phyloP scores from a whole-genome alignment of 2,888 invertebrate species.

The Encarsia formosa region DNA sequence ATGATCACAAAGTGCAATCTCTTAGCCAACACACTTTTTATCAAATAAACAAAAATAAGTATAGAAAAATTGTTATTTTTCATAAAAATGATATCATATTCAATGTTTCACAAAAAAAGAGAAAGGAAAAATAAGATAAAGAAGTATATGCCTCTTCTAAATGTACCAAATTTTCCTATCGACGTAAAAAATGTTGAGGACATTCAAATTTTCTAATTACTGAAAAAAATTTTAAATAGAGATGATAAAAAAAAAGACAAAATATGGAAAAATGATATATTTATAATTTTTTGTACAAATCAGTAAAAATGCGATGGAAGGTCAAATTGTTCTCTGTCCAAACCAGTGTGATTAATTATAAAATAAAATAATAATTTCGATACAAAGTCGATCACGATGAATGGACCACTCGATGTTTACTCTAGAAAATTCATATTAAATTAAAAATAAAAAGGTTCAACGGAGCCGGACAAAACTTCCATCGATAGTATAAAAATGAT shows the following conservation, averaged over 20 bases:
- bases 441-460: constrained; percentile 11
- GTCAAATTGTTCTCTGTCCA: constrained; percentile 24
- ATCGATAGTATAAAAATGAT: constrained; percentile 9
- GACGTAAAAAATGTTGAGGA: constrained; percentile 41
- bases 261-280: constrained; percentile 2
- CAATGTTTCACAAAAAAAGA: constrained; percentile 22
- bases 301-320: constrained; percentile 11
- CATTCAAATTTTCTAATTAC: constrained; percentile 18
- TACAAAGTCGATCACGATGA: constrained; percentile 23
- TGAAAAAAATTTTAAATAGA: neutral
- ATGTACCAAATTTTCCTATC: constrained; percentile 45
- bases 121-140: constrained; percentile 15
- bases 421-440: constrained; percentile 12
- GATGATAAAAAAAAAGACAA: neutral
- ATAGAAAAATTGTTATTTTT: constrained; percentile 52
- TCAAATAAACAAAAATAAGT: constrained; percentile 43
- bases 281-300: constrained; percentile 19
- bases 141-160: constrained; percentile 43
- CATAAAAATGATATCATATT: constrained; percentile 41
- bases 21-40: constrained; percentile 50
- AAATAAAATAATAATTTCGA: constrained; percentile 17
- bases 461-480: constrained; percentile 28
- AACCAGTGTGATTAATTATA: constrained; percentile 31
- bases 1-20: constrained; percentile 52
- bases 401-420: constrained; percentile 28